Base-by-base conservation (phyloP, 2,113 vertebrate species). In the Tachysurus fulvidraco region DNA sequence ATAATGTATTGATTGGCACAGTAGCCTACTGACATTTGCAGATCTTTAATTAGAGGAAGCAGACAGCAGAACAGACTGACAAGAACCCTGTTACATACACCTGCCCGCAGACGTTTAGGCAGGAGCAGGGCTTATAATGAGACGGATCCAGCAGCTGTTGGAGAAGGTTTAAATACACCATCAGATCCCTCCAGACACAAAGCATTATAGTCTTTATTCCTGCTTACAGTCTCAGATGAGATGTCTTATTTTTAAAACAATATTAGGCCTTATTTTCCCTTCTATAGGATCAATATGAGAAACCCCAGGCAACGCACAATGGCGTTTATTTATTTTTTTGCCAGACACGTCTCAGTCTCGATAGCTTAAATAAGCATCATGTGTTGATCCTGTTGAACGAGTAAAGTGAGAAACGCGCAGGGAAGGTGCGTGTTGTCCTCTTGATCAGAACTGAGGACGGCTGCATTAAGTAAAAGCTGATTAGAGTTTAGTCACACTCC, bases 21-120 rank as follows among this genome's bases (percentile, higher is more conserved):
- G 77, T 41, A 54, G 41, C 13, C 30, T 59, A 19, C 30, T 60
- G 74, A 64, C 55, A 64, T 83, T 85, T 59, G 54, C 11, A 52
- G 80, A 88, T 84, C 71, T 82, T 81, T 86, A 90, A 90, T 90
- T 88, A 52, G 85, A 82, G 46, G 78, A 41, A 81, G 59, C 71
- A 85, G 73, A 83, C 78, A 59, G 71, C 73, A 77, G 71, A 89
- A 67, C 30, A 88, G 81, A 69, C 82, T 71, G 28, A 78, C 85
- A 28, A 83, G 69, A 88, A 86, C 54, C 77, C 57, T 67, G 65
- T 83, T 87, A 84, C 82, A 79, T 28, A 55, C 50, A 78, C 59
- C 85, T 46, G 25, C 71, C 54, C 83, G 52, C 65, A 78, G 79
- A 85, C 77, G 83, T 64, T 78, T 74, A 67, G 57, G 73, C 50